Conservation (phyloP, 1,140 invertebrate species). For the Cyclargus thomasi region DNA sequence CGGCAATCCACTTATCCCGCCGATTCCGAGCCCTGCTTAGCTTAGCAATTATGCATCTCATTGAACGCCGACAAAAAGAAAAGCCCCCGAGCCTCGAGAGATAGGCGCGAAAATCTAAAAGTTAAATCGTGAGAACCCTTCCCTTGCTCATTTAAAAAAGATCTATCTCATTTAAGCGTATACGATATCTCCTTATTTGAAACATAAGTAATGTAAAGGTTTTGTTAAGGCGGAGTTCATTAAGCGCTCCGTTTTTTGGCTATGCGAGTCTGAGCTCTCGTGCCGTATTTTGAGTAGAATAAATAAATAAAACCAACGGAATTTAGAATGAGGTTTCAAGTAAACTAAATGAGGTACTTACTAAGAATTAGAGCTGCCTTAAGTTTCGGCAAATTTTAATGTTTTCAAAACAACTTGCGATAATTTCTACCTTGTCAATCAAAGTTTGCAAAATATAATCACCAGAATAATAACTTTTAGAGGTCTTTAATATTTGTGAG, state of each 20-base stretch:
- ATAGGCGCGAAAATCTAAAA: not conserved
- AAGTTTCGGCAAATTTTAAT: not conserved
- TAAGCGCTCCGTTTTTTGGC: slow-evolving; percentile 6
- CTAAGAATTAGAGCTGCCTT: not conserved
- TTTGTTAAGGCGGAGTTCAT: slow-evolving; percentile 6
- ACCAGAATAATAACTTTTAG: too few species aligned
- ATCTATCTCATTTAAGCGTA: not conserved
- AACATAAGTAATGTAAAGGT: slow-evolving; percentile 1
- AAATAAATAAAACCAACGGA: slow-evolving; percentile 6
- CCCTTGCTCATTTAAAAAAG: slow-evolving; percentile 2
- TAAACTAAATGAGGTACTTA: slow-evolving; percentile 2
- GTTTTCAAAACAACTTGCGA: not conserved
- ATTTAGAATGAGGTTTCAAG: slow-evolving; percentile 10
- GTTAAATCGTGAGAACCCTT: slow-evolving; percentile 1
- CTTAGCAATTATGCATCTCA: slow-evolving; percentile 11
- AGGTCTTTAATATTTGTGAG: too few species aligned
- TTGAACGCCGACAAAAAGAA: slow-evolving; percentile 3
- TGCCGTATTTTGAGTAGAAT: not conserved
- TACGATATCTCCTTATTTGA: not conserved
- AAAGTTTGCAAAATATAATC: too few species aligned
- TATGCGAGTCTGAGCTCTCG: not conserved
- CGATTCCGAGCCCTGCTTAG: not conserved
- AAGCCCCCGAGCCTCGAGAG: not conserved
- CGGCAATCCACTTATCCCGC: not conserved
- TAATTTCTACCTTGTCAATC: not conserved